Base-by-base conservation (phyloP, 2,113 vertebrate genomes). In the Brachyhypopomus gauderio region DNA sequence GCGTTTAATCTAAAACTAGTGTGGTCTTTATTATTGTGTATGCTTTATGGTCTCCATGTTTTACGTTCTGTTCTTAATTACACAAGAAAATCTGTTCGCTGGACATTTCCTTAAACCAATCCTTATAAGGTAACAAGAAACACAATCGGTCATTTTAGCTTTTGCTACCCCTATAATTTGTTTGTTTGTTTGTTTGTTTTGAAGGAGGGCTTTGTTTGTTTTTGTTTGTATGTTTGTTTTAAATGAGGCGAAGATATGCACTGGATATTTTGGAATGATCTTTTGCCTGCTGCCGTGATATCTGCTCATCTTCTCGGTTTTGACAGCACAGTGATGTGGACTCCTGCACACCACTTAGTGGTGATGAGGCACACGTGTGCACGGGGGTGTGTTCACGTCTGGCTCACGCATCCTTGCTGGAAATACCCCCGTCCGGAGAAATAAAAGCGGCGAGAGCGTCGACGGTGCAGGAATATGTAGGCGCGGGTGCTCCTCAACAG, bases 371-470 rank as follows among this genome's bases (percentile, higher is more conserved):
- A 8, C 59, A n/a, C 27, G 59, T 23, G 34, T 72, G 34, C 55
- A 74, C 19, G 78, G 76, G 80, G 81, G 79, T 78, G 85, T 79
- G 88, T 83, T 80, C 81, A 67, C 48, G 52, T 69, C 73, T 52
- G 16, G 52, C 66, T 27, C 52, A 58, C n/a, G 16, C 36, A 22
- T 69, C 77, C 25, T 62, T 5, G 62, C 72, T 79, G 83, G 83
- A 85, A 87, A 84, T 62, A 56, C 83, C 83, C 69, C 77, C 71
- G 19, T 86, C 71, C 66, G 23, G 80, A 59, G 76, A 62, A 79
- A 83, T 84, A 85, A 83, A 74, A 83, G 63, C 7, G 45, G n/a
- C 48, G 19, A 30, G 83, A 27, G 34, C 30, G 34, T 52, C 60
- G 60, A 75, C 45, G 19, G 34, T 22, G 20, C 30, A 52, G 45